These are phyloP conservation scores for Chelonia mydas DNA, from an alignment of 2,797 vertebrate genomes.

Conservation along the genomic window DNA sequence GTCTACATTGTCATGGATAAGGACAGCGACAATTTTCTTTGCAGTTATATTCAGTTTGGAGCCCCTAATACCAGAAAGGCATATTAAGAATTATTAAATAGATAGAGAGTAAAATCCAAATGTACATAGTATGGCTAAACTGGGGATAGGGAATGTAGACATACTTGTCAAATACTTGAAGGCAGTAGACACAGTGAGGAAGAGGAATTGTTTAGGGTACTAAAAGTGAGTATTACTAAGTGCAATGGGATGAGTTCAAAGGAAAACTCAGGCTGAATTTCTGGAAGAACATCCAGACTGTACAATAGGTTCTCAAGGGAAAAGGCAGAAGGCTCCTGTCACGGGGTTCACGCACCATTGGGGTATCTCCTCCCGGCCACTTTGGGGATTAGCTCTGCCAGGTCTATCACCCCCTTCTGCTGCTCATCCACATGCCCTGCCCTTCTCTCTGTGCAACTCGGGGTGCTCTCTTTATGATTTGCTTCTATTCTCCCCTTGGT, in stretches of 20 bases:
- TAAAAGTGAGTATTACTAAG: not conserved
- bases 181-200: not conserved
- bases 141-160: too few species aligned
- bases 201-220: not conserved
- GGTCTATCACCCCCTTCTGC: not conserved
- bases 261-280: not conserved
- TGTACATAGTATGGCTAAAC: too few species aligned
- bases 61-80: too few species aligned
- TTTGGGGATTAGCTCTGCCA: not conserved
- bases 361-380: not conserved
- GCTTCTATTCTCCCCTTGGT: not conserved
- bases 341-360: not conserved
- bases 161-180: not conserved
- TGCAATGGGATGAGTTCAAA: not conserved
- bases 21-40: not conserved
- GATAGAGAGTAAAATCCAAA: too few species aligned
- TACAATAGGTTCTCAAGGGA: not conserved
- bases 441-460: not conserved
- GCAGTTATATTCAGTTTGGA: not conserved
- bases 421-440: too few species aligned
- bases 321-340: not conserved
- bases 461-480: not conserved
- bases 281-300: not conserved
- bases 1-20: not conserved
- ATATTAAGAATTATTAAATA: not conserved